These are phyloP conservation scores for Taenioides sp. DNA, from an alignment of 2,797 vertebrate species.

Conservation along the genomic window DNA sequence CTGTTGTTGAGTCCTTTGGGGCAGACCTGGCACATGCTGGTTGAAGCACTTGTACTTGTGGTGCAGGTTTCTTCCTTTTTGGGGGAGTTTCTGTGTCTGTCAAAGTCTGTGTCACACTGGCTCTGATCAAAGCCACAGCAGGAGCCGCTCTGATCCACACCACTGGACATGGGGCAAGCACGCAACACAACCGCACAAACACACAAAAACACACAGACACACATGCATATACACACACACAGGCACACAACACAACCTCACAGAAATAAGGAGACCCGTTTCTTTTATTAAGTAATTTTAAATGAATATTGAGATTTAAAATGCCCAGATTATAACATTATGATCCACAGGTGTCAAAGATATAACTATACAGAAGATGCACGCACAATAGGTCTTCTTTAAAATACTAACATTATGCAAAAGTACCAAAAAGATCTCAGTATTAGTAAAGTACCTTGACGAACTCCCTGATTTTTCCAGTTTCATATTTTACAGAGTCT, in stretches of 20 bases:
- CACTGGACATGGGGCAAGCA: constrained; percentile 9
- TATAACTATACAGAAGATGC: too few species aligned
- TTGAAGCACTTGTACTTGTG: neutral
- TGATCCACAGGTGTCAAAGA: too few species aligned
- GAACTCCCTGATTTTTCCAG: neutral
- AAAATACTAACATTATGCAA: too few species aligned
- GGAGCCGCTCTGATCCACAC: constrained; percentile 10
- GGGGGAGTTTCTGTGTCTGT: constrained; percentile 10
- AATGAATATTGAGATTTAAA: too few species aligned
- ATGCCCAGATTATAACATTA: too few species aligned
- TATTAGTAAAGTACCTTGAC: too few species aligned
- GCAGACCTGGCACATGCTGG: neutral
- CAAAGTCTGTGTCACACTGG: constrained; percentile 4
- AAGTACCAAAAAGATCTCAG: too few species aligned
- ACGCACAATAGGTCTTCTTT: too few species aligned
- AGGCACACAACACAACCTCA: too few species aligned
- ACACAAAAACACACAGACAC: neutral
- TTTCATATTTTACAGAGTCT: neutral
- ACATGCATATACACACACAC: too few species aligned
- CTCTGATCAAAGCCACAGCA: constrained; percentile 13
- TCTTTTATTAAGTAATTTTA: too few species aligned
- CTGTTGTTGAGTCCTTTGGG: neutral
- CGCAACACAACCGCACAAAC: neutral
- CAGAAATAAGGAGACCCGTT: too few species aligned
- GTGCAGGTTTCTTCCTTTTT: neutral